Conservation (phyloP, 2,797 vertebrate genomes). For the Serranus cabrilla region DNA sequence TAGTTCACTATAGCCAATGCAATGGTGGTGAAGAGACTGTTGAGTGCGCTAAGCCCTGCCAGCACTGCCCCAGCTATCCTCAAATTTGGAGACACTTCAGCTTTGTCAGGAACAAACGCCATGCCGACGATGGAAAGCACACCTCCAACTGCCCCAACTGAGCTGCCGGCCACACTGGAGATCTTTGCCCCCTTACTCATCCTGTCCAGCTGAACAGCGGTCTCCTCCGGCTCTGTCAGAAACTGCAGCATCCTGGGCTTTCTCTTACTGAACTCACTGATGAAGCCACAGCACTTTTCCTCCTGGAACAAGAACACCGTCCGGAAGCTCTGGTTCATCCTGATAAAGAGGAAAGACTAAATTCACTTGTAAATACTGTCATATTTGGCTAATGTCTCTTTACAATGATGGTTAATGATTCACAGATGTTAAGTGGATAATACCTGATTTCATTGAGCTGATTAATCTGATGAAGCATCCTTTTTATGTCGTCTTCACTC, state of each 20-base stretch:
- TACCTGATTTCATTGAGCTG: slow-evolving; percentile 77
- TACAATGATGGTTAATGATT: no score
- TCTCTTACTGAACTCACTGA: slow-evolving; percentile 55
- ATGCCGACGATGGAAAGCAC: slow-evolving; percentile 81
- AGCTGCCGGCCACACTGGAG: slow-evolving; percentile 82
- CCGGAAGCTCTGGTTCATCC: slow-evolving; percentile 71
- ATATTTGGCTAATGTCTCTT: no score
- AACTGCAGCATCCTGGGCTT: slow-evolving; percentile 68
- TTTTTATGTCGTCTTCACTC: slow-evolving; percentile 60
- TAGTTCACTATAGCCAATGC: slow-evolving; percentile 71
- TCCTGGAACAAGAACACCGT: slow-evolving; percentile 73
- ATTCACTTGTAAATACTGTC: no score
- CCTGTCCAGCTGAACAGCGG: slow-evolving; percentile 75
- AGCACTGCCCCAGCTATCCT: slow-evolving; percentile 69
- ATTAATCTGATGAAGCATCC: slow-evolving; percentile 70
- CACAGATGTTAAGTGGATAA: no score
- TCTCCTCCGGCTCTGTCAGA: slow-evolving; percentile 71
- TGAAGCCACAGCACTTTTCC: slow-evolving; percentile 48
- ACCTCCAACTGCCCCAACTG: slow-evolving; percentile 76
- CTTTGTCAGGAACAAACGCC: slow-evolving; percentile 78
- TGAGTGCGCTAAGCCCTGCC: slow-evolving; percentile 74
- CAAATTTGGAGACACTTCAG: slow-evolving; percentile 73
- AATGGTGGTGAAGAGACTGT: slow-evolving; percentile 62
- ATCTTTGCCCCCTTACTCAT: slow-evolving; percentile 81
- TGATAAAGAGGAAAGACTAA: slow-evolving; percentile 36